Conservation (phyloP, 2,797 vertebrate species). For the Dromococcyx pavoninus region DNA sequence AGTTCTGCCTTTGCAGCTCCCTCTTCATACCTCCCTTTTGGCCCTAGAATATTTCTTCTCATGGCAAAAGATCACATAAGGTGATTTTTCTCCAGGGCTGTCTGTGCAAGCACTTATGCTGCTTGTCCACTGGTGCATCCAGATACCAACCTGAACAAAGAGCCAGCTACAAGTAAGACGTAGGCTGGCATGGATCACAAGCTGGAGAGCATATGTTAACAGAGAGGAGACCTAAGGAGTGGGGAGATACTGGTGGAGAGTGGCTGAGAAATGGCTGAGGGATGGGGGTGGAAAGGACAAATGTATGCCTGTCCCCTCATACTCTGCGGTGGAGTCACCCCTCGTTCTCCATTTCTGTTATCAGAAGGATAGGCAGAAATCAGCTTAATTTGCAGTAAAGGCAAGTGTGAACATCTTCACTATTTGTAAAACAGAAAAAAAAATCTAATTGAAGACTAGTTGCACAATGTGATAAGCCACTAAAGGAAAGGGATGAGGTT, state of each 20-base stretch:
- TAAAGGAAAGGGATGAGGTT: background rate
- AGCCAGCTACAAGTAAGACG: background rate
- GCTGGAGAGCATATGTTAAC: background rate
- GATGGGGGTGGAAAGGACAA: background rate
- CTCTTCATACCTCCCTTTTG: background rate
- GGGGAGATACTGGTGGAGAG: background rate
- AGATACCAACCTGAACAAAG: background rate
- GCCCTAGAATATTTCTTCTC: background rate
- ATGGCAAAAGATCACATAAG: background rate
- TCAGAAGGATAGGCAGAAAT: background rate
- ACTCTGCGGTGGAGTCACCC: background rate
- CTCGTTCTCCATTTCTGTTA: fast-evolving
- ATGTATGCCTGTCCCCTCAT: background rate
- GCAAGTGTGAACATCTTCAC: background rate
- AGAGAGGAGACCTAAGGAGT: background rate
- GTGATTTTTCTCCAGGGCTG: background rate
- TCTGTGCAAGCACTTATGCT: background rate
- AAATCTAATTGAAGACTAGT: background rate
- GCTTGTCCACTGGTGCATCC: background rate
- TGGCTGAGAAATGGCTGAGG: background rate
- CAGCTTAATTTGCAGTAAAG: background rate
- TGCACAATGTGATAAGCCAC: background rate
- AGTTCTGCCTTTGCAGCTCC: background rate
- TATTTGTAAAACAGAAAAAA: background rate
- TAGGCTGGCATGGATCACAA: background rate